These are phyloP conservation scores for Crocidura indochinensis DNA, from an alignment of 2,797 vertebrate genomes.

Conservation along the genomic window DNA sequence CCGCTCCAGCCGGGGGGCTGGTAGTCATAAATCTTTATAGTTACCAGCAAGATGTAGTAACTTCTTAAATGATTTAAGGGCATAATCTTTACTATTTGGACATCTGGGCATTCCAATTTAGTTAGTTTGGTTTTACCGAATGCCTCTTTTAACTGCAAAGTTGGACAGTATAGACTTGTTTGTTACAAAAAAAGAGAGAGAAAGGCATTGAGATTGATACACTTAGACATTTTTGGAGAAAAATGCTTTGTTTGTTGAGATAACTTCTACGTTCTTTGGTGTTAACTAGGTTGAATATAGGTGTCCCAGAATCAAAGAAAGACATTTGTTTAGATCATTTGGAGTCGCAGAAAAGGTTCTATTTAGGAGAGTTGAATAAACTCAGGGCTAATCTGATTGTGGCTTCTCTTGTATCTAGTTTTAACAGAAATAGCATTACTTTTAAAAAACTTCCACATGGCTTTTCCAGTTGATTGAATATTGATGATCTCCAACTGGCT, in stretches of 20 bases:
- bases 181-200: neutral
- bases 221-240: slow-evolving; percentile 30
- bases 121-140: slow-evolving; percentile 56
- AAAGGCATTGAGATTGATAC: slow-evolving; percentile 15
- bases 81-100: neutral
- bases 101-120: slow-evolving; percentile 6
- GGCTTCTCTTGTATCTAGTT: neutral
- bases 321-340: neutral
- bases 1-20: too few species aligned
- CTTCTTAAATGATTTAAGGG: slow-evolving; percentile 17
- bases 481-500: neutral
- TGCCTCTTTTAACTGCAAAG: slow-evolving; percentile 18
- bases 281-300: neutral
- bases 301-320: neutral
- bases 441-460: neutral
- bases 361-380: too few species aligned
- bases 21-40: slow-evolving; percentile 43
- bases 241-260: slow-evolving; percentile 36
- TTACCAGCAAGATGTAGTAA: neutral
- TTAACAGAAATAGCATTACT: neutral
- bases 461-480: neutral
- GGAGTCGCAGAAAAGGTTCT: neutral
- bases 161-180: neutral
- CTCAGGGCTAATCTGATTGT: neutral
- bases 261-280: neutral